phyloP scores from a whole-genome alignment of 1,140 invertebrate genomes.

The Lineus longissimus region DNA sequence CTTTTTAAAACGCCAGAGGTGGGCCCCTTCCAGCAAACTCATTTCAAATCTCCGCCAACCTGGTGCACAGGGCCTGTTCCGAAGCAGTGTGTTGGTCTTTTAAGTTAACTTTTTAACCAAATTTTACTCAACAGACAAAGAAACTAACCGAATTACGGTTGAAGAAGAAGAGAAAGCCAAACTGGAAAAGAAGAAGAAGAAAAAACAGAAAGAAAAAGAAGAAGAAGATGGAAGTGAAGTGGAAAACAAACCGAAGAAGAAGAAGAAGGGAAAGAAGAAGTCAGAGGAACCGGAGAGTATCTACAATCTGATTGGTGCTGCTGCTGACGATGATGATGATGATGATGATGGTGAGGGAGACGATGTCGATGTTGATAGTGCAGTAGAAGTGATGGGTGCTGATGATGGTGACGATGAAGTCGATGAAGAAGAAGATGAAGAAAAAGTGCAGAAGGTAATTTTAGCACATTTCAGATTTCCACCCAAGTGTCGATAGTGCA shows the following conservation, averaged over 20 bases:
- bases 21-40: too few species aligned
- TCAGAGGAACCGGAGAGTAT: background rate
- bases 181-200: background rate
- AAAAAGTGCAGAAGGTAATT: background rate
- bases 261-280: background rate
- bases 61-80: too few species aligned
- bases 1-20: too few species aligned
- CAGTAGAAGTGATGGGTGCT: background rate
- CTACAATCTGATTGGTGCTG: too few species aligned
- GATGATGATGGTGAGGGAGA: background rate
- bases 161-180: background rate
- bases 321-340: background rate
- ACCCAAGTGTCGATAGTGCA: background rate
- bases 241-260: background rate
- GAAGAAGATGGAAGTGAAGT: background rate
- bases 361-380: background rate
- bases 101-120: too few species aligned
- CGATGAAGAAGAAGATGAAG: background rate
- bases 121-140: constrained; percentile 5
- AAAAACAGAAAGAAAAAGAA: background rate
- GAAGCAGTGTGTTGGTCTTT: too few species aligned
- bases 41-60: too few species aligned
- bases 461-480: background rate
- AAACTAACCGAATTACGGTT: background rate
- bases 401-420: background rate